Conservation (phyloP, 2,888 invertebrate genomes). For the Euclidia mi region DNA sequence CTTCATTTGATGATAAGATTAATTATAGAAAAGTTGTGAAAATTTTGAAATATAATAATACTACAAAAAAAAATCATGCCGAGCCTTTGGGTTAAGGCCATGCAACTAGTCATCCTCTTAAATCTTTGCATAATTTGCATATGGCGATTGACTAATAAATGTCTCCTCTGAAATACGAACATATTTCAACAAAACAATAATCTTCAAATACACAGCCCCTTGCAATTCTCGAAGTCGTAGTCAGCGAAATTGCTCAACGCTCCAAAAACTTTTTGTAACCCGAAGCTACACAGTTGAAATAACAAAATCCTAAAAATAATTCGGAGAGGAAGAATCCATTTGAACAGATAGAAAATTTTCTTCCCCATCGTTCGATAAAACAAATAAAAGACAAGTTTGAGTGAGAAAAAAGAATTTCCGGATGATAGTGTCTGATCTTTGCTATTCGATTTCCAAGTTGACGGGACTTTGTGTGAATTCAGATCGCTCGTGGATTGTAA, state of each 20-base stretch:
- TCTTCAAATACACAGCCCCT: slow-evolving; percentile 18
- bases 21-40: too few species aligned
- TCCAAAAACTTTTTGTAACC: slow-evolving; percentile 44
- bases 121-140: too few species aligned
- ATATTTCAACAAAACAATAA: slow-evolving; percentile 1
- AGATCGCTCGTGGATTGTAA: slow-evolving; percentile 22
- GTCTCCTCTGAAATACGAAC: too few species aligned
- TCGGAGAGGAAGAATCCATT: slow-evolving; percentile 38
- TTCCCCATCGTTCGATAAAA: slow-evolving; percentile 41
- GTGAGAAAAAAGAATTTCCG: slow-evolving; percentile 43
- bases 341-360: slow-evolving; percentile 43
- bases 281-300: slow-evolving; percentile 42
- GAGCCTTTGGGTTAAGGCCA: too few species aligned
- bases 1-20: too few species aligned
- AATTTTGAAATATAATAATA: too few species aligned
- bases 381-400: slow-evolving; percentile 51
- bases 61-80: too few species aligned
- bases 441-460: slow-evolving; percentile 39
- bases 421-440: slow-evolving; percentile 44
- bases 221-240: slow-evolving; percentile 32
- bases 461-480: slow-evolving; percentile 33
- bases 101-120: too few species aligned
- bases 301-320: slow-evolving; percentile 51
- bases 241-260: slow-evolving; percentile 33
- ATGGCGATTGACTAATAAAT: too few species aligned